Base-by-base conservation (phyloP, 2,113 vertebrate genomes). In the Melanerpes formicivorus region DNA sequence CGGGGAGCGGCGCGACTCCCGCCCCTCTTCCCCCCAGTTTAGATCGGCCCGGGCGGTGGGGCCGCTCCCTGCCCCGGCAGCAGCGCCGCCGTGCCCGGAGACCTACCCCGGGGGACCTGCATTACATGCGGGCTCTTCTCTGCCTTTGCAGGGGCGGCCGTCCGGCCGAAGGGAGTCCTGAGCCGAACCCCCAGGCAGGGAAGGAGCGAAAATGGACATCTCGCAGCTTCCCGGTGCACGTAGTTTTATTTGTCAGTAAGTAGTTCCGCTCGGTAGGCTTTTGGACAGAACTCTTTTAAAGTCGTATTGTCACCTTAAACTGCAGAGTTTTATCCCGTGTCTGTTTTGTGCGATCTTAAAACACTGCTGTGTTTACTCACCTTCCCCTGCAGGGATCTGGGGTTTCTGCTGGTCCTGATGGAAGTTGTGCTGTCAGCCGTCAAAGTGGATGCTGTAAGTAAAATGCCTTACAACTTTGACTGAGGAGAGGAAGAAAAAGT, bases 381-480 rank as follows among this genome's bases (percentile, higher is more conserved):
- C 80, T 93, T 87, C 62, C 56, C 29, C 32, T 55, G 76, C 93
- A 96, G 95, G 69, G 44, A 93, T n/a, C 19, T 76, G 76, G 88
- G 92, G 30, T 56, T 95, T 74, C 60, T 91, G 65, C 65, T 96
- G 76, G 6, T 95, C 69, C 83, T 95, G 58, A 64, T 96, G 42
- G 82, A 83, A 77, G 92, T 95, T 48, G 8, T 65, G 73, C 90
- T 96, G 90, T 94, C 95, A 67, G 82, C 65, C 63, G 85, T 88
- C 94, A 80, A 46, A 83, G 94, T 96, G 48, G 80, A 95, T 58
- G 95, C 92, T 32, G 95, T 94, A 91, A 96, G 94, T 95, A 85
- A 90, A 80, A 83, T 2, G 4, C 48, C 65, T 84, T 69, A 4
- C 7, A 82, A 44, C 65, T 95, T 90, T 88, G 71, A 60, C 17